Evolutionary conservation across 1,140 invertebrate species (phyloP), one percentile per base, ranked within the genome.

Genomic region (Aphaenogaster rudis): DNA sequence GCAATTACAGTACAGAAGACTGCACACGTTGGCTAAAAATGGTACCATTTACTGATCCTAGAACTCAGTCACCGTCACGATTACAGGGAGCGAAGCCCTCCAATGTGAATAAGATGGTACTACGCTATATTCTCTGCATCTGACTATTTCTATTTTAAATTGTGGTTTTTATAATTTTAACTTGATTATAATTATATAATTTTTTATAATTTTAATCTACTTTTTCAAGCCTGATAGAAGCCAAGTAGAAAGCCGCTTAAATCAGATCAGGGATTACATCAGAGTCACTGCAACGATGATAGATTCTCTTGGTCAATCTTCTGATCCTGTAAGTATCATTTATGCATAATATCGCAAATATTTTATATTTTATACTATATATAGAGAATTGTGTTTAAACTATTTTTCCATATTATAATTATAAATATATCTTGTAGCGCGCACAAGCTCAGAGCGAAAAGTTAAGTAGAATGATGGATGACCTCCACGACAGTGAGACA

Each of bases 191-290:
- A 33, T 7, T 42, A 11, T 54, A 15, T 42, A 36, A 28, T 54
- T 59, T 52, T 59, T 33, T 48, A 45, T 54, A 36, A 79, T 36
- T 69, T 7, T 42, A 3, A 80, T 21, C 9, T 80, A 86, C 90
- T 88, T 66, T 67, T 76, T 84, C 54, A 79, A 95, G 95, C 96
- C 96, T 7, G 96, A 97, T 79, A 95, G 96, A 39, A 95, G 95
- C 6, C 95, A 95, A 82, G 96, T 97, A 3, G 96, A 97, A 87
- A 95, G 95, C 33, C 94, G 96, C 6, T 94, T 97, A 21, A 96
- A 96, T 86, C 96, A 97, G 92, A 97, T 97, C 69, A 94, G 96
- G 61, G 96, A 97, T 82, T 97, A 97, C 89, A 97, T 97, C 79
- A 94, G 96, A 92, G 96, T 96, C 13, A 97, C 96, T 15, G 96